Base-by-base conservation (phyloP, 2,113 vertebrate genomes). In the Etheostoma cragini region DNA sequence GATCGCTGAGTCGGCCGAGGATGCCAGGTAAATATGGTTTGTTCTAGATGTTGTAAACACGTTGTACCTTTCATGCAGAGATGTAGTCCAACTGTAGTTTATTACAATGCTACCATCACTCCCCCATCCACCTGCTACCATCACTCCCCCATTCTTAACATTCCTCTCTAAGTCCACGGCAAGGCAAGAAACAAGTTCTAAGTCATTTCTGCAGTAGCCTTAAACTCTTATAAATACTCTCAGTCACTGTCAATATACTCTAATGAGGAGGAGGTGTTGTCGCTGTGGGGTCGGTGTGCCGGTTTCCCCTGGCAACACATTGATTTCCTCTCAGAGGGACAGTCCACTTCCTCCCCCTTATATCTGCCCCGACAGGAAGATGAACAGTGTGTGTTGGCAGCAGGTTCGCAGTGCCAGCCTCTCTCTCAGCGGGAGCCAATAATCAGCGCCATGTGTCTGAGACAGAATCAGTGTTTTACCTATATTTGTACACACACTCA, bases 1-100 rank as follows among this genome's bases (percentile, higher is more conserved):
- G 87, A 97, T 99, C n/a, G 97, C 98, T 0, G 98, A 99, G 74
- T 97, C 96, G 7, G 96, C 98, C 0, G 98, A 99, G 81, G 98
- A 99, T 13, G 98, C 98, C 88, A 99, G 98, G 98, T 97, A 87
- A 81, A 91, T 33, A 19, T 16, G 6, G 35, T 17, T 21, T 45
- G 7, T 8, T 22, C 13, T 5, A 15, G 42, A 22, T 15, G 47
- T 7, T n/a, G 19, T 46, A 52, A 52, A 52, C 19, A 5, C 6
- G n/a, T 21, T 21, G 24, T 14, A 57, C 14, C 54, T 26, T 56
- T 56, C 13, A 26, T 26, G 54, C 54, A n/a, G 21, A 42, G n/a
- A 22, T 45, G 35, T 1, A 22, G 21, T 15, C 19, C 12, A 30
- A 49, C 12, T 21, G 3, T 21, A 21, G 15, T 14, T 35, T 12